Evolutionary conservation across 2,888 invertebrate species (phyloP), one percentile per base, ranked within the genome.

Genomic region (Andrena flavipes): DNA sequence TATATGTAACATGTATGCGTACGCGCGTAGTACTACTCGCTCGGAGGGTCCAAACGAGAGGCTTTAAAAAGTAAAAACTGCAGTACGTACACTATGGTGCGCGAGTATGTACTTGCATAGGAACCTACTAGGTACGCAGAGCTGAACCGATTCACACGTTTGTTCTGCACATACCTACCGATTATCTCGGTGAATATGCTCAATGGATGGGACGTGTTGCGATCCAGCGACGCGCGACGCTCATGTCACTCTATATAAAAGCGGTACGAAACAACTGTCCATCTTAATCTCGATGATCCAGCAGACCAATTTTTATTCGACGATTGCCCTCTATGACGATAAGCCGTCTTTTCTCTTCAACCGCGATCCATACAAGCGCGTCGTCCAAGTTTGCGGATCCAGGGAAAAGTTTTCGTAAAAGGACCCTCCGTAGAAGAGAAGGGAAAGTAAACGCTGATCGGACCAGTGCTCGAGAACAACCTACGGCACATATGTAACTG

Each of bases 241-340:
- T 74, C 76, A 79, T 74, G 91, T 91, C 92, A 91, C 75, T 92
- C 91, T 90, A 78, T 42, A 88, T 92, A 87, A 92, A 90, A 82
- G 88, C 90, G 89, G 89, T 80, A 51, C 73, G 85, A 89, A 88
- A 90, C 86, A 87, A 79, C 87, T 91, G 92, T 92, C 92, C 80
- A 90, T 92, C 92, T 90, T 89, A 89, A 92, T 92, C 80, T 60
- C 51, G 48, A 30, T 64, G 35, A 54, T 62, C 71, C 60, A 69
- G 29, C 54, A 29, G 63, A 69, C 33, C 54, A 30, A 64, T 33
- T 60, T 42, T 76, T 60, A 73, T 60, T 81, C 65, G 48, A 5
- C 29, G 60, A 23, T 10, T 26, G 29, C 8, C 20, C 54, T 54
- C 33, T 6, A 51, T 54, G n/a, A 6, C 26, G 23, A 7, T 1